Evolutionary conservation across 2,797 vertebrate species (phyloP), one percentile per base, ranked within the genome.

Genomic region (Denticeps clupeoides): DNA sequence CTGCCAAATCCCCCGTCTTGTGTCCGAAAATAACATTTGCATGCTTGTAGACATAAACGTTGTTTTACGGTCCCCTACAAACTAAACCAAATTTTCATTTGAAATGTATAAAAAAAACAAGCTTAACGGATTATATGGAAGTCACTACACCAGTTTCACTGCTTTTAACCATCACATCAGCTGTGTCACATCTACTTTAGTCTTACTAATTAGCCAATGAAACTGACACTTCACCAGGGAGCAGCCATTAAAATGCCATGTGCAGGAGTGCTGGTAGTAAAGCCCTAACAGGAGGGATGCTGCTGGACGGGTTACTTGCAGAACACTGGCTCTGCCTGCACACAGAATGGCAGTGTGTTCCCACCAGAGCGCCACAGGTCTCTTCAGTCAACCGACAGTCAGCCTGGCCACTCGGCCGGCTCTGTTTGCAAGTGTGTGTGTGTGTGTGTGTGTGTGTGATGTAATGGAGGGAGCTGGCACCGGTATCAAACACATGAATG

Each of bases 311-410:
- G 11, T 28, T 46, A 46, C 41, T 56, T 35, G 56, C 53, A 53
- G 33, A 32, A 52, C 26, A 41, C 41, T 49, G 49, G 41, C 53
- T 41, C 49, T 41, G 18, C 2, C 4, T 2, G 16, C 2, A 4
- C 8, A 19, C 35, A 21, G 19, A 38, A 38, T 38, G 38, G 38
- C 35, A 38, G 2, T 38, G 18, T 38, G 38, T 18, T 38, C 62
- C 65, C 65, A 70, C 69, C 58, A 60, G 62, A 65, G 71, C 63
- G 63, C 59, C 59, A 71, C 67, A 45, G 63, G 67, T 70, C 67
- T 58, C 49, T 74, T 38, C 64, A 24, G 44, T 47, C 48, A 47
- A 47, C 45, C 32, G 59, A 55, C 7, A 37, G 2, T 28, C 28
- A 58, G 51, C 50, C 53, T 55, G 49, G 38, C 53, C 48, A 60